These are phyloP conservation scores for Deroplatys truncata DNA, from an alignment of 2,888 invertebrate species.

Conservation along the genomic window DNA sequence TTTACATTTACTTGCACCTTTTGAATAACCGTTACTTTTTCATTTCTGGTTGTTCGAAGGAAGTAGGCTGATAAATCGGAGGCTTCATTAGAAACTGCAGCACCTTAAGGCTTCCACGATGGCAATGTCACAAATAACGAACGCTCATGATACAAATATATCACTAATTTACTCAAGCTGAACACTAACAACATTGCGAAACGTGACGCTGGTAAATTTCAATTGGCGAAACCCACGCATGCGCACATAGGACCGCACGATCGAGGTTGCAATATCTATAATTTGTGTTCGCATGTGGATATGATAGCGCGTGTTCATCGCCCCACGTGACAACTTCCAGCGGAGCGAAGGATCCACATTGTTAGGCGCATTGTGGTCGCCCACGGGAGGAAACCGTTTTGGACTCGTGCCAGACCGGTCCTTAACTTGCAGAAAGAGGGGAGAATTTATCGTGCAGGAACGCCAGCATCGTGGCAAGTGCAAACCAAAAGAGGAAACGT, in stretches of 20 bases:
- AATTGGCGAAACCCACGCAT: constrained; percentile 10
- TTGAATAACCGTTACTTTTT: not conserved
- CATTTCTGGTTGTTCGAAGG: not conserved
- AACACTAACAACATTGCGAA: not conserved
- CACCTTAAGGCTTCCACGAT: not conserved
- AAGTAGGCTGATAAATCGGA: not conserved
- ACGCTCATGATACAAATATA: not conserved
- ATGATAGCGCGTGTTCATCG: not conserved
- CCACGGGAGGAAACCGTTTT: not conserved
- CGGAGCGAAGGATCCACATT: not conserved
- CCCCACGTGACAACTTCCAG: not conserved
- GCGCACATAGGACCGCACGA: not conserved
- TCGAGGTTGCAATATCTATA: not conserved
- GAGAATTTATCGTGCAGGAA: not conserved
- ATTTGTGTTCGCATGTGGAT: not conserved
- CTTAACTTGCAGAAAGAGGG: not conserved
- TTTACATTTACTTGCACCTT: not conserved
- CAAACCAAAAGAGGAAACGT: not conserved
- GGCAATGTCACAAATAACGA: not conserved
- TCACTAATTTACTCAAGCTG: not conserved
- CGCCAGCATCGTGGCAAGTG: not conserved
- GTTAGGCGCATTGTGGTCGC: not conserved
- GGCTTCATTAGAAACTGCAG: not conserved
- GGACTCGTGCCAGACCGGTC: not conserved
- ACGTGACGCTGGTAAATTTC: constrained; percentile 10